Base-by-base conservation (phyloP, 2,888 invertebrate genomes). In the Allacma fusca region DNA sequence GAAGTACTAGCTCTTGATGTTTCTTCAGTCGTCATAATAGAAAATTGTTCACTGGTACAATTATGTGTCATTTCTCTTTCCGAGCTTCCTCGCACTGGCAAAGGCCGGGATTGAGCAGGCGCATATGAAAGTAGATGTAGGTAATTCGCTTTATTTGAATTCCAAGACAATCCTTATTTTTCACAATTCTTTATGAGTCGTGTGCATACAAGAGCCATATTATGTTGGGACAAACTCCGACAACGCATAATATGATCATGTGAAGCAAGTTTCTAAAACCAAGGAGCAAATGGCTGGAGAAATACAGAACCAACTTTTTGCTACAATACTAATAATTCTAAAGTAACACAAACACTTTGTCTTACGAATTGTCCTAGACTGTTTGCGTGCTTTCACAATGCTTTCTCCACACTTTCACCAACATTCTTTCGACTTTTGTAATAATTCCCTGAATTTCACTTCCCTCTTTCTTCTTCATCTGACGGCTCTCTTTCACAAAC, bases 341-440 rank as follows among this genome's bases (percentile, higher is more conserved):
- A 50, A 50, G 50, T 50, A 50, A 50, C 50, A 50, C 50, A 50
- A 50, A 50, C 50, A 19, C 50, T 50, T 50, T 50, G 50, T 50
- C 50, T 50, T 13, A 50, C 7, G 50, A 50, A 50, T 50, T 50
- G 50, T 19, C 19, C 50, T 50, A 13, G 50, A 19, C n/a, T 50
- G 9, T 50, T 50, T 50, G 50, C 50, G 4, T 50, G 7, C 50
- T n/a, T 16, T 50, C n/a, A 50, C n/a, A 50, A 50, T 50, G 16
- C 50, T 50, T 34, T n/a, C 50, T 16, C 50, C 50, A n/a, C 50
- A 19, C 34, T 34, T 34, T 34, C 59, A 23, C 24, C 24, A 59
- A 21, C 23, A 21, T 23, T 65, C 65, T 29, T 28, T 21, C n/a
- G 21, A 13, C 29, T 23, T 21, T 29, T 21, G 13, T 29, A 29